These are phyloP conservation scores for Itoplectis maculator DNA, from an alignment of 2,888 invertebrate genomes.

Conservation along the genomic window DNA sequence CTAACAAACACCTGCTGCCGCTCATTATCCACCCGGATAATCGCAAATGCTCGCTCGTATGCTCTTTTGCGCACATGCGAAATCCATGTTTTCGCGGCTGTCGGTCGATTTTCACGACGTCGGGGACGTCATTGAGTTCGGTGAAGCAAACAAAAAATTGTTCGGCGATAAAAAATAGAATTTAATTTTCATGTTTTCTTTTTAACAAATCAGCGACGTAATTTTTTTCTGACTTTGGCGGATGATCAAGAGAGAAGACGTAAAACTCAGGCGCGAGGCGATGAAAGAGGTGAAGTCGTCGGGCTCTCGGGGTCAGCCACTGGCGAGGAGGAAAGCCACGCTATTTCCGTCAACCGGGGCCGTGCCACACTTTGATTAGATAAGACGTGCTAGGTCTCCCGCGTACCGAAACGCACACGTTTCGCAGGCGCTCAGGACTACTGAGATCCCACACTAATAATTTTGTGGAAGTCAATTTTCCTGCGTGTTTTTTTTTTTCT, in stretches of 20 bases:
- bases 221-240: not conserved
- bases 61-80: constrained; percentile 70
- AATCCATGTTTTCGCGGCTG: constrained; percentile 32
- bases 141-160: not conserved
- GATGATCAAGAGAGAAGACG: constrained; percentile 37
- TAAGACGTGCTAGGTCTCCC: constrained; percentile 56
- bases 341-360: constrained; percentile 79
- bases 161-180: too few species aligned
- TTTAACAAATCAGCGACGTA: too few species aligned
- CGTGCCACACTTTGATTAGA: constrained; percentile 74
- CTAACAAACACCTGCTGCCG: constrained; percentile 81
- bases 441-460: constrained; percentile 47
- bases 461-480: constrained; percentile 7
- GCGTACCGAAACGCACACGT: constrained; percentile 57
- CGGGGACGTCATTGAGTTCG: not conserved
- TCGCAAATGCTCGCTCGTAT: constrained; percentile 66
- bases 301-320: constrained; percentile 65
- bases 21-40: constrained; percentile 79
- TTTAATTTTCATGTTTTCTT: not conserved
- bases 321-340: constrained; percentile 78
- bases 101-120: constrained; percentile 16
- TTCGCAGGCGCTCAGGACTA: constrained; percentile 40
- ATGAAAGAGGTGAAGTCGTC: constrained; percentile 45
- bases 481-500: not conserved
- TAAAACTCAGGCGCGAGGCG: constrained; percentile 49